Evolutionary conservation across 2,113 vertebrate species (phyloP).

Genomic region (human): GRCh38 chr3:182195501-182196000

Average conservation of each 20-base stretch:
- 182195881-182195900: not conserved
- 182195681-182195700: no score
- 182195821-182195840: not conserved
- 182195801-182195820: not conserved
- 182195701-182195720: no score
- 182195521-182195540: no score
- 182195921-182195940: not conserved
- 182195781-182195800: constrained; percentile 29
- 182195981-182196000: not conserved
- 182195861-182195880: not conserved
- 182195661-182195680: no score
- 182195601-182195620: no score
- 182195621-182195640: no score
- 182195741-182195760: not conserved
- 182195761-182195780: not conserved
- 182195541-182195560: no score
- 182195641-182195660: no score
- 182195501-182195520: no score
- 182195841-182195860: not conserved
- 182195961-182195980: not conserved
- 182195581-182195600: no score
- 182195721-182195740: not conserved
- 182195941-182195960: constrained; percentile 22
- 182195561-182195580: no score
- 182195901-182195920: not conserved